These are phyloP conservation scores for Etheostoma nigrum DNA, from an alignment of 2,797 vertebrate species.

Conservation along the genomic window DNA sequence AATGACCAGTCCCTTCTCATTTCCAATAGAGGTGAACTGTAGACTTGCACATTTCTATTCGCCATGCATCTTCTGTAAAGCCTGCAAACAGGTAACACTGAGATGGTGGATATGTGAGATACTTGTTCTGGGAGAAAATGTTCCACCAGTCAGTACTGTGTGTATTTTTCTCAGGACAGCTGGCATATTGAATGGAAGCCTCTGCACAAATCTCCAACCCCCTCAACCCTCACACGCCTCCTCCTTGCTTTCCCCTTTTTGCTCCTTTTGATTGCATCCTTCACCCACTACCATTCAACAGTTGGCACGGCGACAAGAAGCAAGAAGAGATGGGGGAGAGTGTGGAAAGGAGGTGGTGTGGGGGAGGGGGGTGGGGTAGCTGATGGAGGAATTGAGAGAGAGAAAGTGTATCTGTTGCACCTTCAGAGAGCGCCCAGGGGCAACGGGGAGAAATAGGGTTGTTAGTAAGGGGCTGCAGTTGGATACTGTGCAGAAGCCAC, in stretches of 20 bases:
- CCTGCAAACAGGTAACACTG: slow-evolving; percentile 48
- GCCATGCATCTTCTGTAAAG: slow-evolving; percentile 20
- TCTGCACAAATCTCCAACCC: slow-evolving; percentile 59
- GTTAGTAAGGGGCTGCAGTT: slow-evolving; percentile 63
- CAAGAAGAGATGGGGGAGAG: slow-evolving; percentile 44
- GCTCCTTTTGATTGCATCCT: slow-evolving; percentile 69
- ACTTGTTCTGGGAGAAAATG: slow-evolving; percentile 55
- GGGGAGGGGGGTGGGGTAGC: not conserved
- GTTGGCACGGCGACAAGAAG: slow-evolving; percentile 70
- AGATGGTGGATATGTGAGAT: slow-evolving; percentile 49
- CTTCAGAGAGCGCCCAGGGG: slow-evolving; percentile 54
- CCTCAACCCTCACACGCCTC: slow-evolving; percentile 56
- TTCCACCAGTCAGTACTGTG: slow-evolving; percentile 62
- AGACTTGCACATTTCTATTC: slow-evolving; percentile 12
- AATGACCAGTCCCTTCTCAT: not conserved
- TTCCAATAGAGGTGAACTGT: slow-evolving; percentile 20
- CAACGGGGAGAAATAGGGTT: slow-evolving; percentile 63
- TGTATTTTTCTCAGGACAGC: slow-evolving; percentile 74
- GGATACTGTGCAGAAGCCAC: slow-evolving; percentile 58
- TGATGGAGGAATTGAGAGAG: slow-evolving; percentile 57
- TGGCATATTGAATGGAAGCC: slow-evolving; percentile 72
- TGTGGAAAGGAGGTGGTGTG: not conserved
- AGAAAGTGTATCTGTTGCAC: slow-evolving; percentile 68
- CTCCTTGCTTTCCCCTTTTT: slow-evolving; percentile 55
- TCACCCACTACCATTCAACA: slow-evolving; percentile 65